These are phyloP conservation scores for Lasioglossum figueresi DNA, from an alignment of 2,888 invertebrate species.

Conservation along the genomic window DNA sequence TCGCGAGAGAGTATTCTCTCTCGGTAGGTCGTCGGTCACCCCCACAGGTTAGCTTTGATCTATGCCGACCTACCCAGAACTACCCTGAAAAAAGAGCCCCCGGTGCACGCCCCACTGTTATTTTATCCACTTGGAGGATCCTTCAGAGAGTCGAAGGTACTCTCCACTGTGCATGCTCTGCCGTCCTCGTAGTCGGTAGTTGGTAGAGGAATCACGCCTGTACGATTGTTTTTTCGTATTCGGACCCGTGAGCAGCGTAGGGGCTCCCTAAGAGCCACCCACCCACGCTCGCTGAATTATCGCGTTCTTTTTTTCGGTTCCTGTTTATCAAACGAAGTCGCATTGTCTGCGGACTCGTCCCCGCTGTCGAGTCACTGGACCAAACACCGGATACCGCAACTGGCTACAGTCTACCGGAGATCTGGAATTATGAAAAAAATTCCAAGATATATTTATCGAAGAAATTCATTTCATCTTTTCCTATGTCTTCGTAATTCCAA, in stretches of 20 bases:
- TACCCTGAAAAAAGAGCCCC: slow-evolving; percentile 61
- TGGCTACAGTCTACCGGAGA: too few relatives aligned
- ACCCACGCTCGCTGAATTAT: background rate
- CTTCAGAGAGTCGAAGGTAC: slow-evolving; percentile 71
- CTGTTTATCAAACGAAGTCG: background rate
- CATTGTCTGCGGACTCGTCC: background rate
- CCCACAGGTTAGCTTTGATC: slow-evolving; percentile 81
- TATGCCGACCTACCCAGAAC: slow-evolving; percentile 78
- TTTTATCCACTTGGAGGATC: slow-evolving; percentile 75
- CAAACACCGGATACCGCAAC: background rate
- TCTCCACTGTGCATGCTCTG: slow-evolving; percentile 67
- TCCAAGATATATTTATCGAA: background rate
- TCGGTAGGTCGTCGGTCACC: slow-evolving; percentile 77
- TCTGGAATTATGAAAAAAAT: background rate
- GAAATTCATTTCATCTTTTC: background rate
- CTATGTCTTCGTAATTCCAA: background rate
- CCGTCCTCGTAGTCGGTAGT: slow-evolving; percentile 65
- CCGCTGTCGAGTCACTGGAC: background rate
- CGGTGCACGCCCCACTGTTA: slow-evolving; percentile 64
- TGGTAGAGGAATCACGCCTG: slow-evolving; percentile 73
- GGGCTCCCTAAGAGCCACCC: background rate
- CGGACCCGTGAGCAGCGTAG: slow-evolving; percentile 25
- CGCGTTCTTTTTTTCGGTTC: slow-evolving; percentile 3
- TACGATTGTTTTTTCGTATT: slow-evolving; percentile 69
- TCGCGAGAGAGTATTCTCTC: slow-evolving; percentile 61